Percentiles rank a stretch among this genome's conserved stretches.
Conservation (phyloP, 2,113 vertebrate species). For the Chloropsis hardwickii region DNA sequence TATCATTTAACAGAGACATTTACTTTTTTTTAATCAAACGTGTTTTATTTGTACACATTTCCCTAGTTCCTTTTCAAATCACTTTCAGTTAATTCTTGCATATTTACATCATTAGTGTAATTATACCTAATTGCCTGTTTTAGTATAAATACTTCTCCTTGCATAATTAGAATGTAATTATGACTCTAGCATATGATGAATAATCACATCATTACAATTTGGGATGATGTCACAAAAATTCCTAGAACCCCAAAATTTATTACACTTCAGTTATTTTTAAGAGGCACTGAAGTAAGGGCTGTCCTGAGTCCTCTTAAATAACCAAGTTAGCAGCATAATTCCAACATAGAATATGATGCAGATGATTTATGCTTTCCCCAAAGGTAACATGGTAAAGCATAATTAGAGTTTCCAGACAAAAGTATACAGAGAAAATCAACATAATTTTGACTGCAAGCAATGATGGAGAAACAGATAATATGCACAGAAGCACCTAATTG, state of each 20-base stretch:
- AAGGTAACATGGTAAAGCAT: not conserved
- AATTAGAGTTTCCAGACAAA: conserved; percentile 7
- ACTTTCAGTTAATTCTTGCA: conserved; percentile 65
- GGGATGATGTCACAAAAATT: conserved; percentile 69
- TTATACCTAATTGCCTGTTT: conserved; percentile 72
- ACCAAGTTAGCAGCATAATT: not conserved
- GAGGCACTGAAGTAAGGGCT: not conserved
- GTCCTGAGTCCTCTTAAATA: not conserved
- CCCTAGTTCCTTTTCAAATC: conserved; percentile 65
- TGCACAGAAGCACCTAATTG: not conserved
- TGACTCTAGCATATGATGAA: conserved; percentile 65
- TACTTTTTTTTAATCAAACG: not conserved
- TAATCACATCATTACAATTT: conserved; percentile 61
- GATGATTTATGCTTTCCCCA: not conserved
- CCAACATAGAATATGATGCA: not conserved
- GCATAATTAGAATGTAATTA: conserved; percentile 71
- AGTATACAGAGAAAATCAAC: not conserved
- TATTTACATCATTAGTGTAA: conserved; percentile 70
- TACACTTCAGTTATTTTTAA: not conserved
- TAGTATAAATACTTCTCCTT: conserved; percentile 75
- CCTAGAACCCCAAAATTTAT: not conserved
- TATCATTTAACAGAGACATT: not conserved
- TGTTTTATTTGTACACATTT: conserved; percentile 64
- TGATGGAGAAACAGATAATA: not conserved
- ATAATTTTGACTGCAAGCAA: not conserved